Conservation (phyloP, 2,888 invertebrate species). For the Morpho achilles region DNA sequence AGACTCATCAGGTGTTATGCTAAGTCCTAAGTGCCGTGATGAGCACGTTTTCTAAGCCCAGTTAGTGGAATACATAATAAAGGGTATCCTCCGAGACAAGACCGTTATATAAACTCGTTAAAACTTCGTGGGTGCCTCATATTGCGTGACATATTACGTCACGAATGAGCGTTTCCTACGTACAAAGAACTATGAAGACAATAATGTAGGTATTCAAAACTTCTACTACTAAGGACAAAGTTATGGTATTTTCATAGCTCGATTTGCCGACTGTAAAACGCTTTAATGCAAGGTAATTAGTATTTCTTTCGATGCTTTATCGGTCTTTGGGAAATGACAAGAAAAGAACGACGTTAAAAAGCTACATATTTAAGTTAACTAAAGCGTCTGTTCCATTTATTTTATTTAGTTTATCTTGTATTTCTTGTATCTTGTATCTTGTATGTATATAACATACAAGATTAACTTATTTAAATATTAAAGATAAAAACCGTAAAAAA, state of each 20-base stretch:
- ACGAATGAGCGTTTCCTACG: conserved; percentile 16
- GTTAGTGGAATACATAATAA: conserved; percentile 23
- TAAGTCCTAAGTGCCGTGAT: too few species aligned
- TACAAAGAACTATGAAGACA: conserved; percentile 27
- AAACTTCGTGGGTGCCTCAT: conserved; percentile 39
- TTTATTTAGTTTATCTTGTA: too few species aligned
- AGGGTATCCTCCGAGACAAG: conserved; percentile 30
- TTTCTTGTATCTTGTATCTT: too few species aligned
- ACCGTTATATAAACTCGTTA: conserved; percentile 41
- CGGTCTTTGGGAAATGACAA: background rate
- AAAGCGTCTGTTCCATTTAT: too few species aligned
- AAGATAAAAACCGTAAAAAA: too few species aligned
- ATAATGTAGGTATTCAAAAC: conserved; percentile 49
- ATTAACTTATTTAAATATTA: too few species aligned
- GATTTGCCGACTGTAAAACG: conserved; percentile 12
- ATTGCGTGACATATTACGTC: conserved; percentile 41
- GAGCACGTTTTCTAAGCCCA: conserved; percentile 15
- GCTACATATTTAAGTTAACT: too few species aligned
- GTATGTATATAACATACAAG: too few species aligned
- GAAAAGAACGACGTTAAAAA: too few species aligned
- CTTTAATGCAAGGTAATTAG: conserved; percentile 19
- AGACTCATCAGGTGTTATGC: conserved; percentile 4
- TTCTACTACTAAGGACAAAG: conserved; percentile 29
- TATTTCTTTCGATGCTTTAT: conserved; percentile 3
- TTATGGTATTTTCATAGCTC: conserved; percentile 31